A percentile compares a stretch with the other conserved stretches of the same genome.
These are phyloP conservation scores for Arvicola amphibius DNA, from an alignment of 2,797 vertebrate genomes.

Conservation along the genomic window DNA sequence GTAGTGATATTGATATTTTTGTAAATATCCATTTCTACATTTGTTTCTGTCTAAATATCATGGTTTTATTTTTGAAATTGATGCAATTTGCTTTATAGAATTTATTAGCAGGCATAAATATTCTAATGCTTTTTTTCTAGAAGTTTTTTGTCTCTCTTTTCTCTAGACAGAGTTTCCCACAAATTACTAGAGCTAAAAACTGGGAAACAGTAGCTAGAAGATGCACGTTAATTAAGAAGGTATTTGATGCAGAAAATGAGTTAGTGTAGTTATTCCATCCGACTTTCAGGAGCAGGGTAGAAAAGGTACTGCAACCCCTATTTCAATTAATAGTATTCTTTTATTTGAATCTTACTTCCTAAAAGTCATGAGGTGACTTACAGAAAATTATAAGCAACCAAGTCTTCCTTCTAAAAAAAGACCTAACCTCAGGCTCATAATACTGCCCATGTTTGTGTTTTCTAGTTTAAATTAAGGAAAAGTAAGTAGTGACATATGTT, in stretches of 20 bases:
- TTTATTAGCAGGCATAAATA: slow-evolving; percentile 33
- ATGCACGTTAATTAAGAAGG: not conserved
- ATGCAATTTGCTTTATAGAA: slow-evolving; percentile 28
- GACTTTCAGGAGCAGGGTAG: not conserved
- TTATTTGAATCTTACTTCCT: not conserved
- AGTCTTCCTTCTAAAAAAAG: slow-evolving; percentile 11
- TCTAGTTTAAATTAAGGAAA: not conserved
- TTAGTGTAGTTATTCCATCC: not conserved
- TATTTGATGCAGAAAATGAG: slow-evolving; percentile 30
- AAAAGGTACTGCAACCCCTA: not conserved
- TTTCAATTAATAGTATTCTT: not conserved
- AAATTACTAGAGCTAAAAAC: slow-evolving; percentile 33
- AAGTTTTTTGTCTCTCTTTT: not conserved
- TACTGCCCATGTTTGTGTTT: not conserved
- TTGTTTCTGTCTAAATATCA: slow-evolving; percentile 42
- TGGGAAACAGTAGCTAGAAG: not conserved
- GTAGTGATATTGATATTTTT: not conserved
- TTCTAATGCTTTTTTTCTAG: slow-evolving; percentile 16
- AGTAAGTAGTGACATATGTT: not conserved
- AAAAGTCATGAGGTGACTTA: not conserved
- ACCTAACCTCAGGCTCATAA: not conserved
- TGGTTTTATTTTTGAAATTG: not conserved
- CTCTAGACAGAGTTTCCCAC: not conserved
- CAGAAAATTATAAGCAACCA: not conserved
- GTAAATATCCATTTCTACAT: slow-evolving; percentile 29